Evolutionary conservation across 2,888 invertebrate genomes (phyloP), one percentile per base, ranked within the genome.

Genomic region (Chromoteleia sp.): DNA sequence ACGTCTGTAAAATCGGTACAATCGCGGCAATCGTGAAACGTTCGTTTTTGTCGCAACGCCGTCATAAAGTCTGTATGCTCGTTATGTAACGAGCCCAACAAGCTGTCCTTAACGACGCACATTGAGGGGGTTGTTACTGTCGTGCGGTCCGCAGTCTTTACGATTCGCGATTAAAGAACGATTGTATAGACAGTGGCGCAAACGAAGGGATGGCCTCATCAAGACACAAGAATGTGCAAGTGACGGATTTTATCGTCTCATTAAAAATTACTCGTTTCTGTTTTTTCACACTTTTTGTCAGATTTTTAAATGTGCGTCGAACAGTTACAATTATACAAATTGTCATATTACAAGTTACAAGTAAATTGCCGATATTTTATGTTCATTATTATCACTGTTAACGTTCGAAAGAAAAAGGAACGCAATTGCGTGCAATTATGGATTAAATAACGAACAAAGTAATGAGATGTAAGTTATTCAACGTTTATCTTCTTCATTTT

Each of bases 61-160:
- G 68, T 74, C 79, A 71, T 79, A 71, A 75, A 82, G 76, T 61
- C 63, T 21, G 56, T 10, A 36, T 36, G 76, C 76, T 82, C 82
- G 82, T 79, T 80, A 76, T 58, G 73, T 80, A 80, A 79, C 74
- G 82, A 79, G 79, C 75, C 82, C 74, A 76, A 82, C 79, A 82
- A 82, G 82, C 79, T 76, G 76, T 82, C 71, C 76, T 76, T 76
- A 76, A 82, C 79, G 79, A 76, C 54, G 75, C 71, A 50, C 70
- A 52, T 54, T 68, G 77, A 73, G 74, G 68, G 74, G 67, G 63
- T 82, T 70, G 82, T 82, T 82, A 82, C 68, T 67, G 79, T 73
- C 73, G 67, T 41, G 63, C 73, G 70, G 61, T 52, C 33, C 63
- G 77, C 70, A 67, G 74, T 78, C 82, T 82, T 82, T 78, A 78